These are phyloP conservation scores for Brenthis ino DNA, from an alignment of 2,888 invertebrate species.

Conservation along the genomic window DNA sequence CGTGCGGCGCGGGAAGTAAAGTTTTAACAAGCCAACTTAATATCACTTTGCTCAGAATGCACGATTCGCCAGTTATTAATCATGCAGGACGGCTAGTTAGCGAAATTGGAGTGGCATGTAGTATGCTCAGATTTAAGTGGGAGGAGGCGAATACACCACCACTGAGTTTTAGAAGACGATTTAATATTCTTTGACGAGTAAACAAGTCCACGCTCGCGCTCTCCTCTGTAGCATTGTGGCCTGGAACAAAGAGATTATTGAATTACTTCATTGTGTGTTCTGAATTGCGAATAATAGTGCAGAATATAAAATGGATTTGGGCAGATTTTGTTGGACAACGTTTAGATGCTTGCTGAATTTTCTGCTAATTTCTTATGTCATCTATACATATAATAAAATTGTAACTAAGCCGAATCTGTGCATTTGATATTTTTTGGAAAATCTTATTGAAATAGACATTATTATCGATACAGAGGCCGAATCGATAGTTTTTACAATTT, in stretches of 20 bases:
- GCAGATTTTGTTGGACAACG: constrained; percentile 27
- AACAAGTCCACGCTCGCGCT: constrained; percentile 44
- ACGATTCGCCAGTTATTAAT: constrained; percentile 79
- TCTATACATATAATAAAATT: too few relatives aligned
- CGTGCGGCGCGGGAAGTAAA: constrained; percentile 68
- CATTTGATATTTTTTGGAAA: too few relatives aligned
- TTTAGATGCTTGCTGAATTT: neutral
- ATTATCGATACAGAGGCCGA: too few relatives aligned
- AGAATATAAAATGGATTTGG: constrained; percentile 40
- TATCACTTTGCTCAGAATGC: constrained; percentile 79
- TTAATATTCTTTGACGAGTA: constrained; percentile 50
- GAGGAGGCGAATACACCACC: constrained; percentile 38
- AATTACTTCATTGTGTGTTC: constrained; percentile 46
- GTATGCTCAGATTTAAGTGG: constrained; percentile 53
- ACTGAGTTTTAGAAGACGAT: constrained; percentile 47
- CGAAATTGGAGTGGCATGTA: constrained; percentile 67
- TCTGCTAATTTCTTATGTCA: neutral
- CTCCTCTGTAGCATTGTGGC: constrained; percentile 42
- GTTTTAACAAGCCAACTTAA: constrained; percentile 83
- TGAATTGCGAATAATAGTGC: constrained; percentile 43
- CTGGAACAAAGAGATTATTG: constrained; percentile 48
- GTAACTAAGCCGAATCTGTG: too few relatives aligned
- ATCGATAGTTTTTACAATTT: too few relatives aligned
- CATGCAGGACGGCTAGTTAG: constrained; percentile 79
- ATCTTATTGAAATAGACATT: too few relatives aligned